Base-by-base conservation (phyloP, 1,140 invertebrate genomes). In the Pseudomyrmex gracilis region DNA sequence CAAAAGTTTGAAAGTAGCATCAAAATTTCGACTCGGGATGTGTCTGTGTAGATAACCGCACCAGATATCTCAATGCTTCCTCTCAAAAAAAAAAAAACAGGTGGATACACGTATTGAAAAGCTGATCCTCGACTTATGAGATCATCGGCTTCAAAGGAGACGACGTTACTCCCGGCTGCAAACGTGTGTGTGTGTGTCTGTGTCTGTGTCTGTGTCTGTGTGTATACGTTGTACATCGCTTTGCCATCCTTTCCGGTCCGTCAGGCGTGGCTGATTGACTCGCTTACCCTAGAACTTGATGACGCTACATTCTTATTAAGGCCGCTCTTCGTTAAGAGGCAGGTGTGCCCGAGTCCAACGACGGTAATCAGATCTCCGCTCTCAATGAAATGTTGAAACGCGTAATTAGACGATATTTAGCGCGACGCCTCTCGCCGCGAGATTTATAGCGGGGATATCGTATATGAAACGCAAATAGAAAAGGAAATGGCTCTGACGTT, bases 141-240 rank as follows among this genome's bases (percentile, higher is more conserved):
- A 74, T 86, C 85, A 80, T 90, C 85, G 89, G 67, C 73, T 89
- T 89, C 61, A 87, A 87, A 85, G 73, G 68, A 64, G 24, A 58
- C 74, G 24, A 73, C 55, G 55, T 64, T 57, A 67, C 58, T 78
- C 34, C 34, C 34, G 73, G 66, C 67, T 66, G 74, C 64, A 34
- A 0, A 34, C 34, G 34, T 4, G 34, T 7, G n/a, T n/a, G 34
- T 7, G 4, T 34, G 34, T 34, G 34, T 7, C 4, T 7, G 34
- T 34, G 7, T 58, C n/a, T n/a, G n/a, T n/a, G 34, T 7, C 34
- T 34, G 34, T 34, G 34, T 7, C 4, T 7, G 34, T 34, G 7
- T 58, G 70, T 24, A 53, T 61, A 55, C 73, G 74, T 73, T 82
- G 85, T 53, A 60, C 4, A 34, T 34, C 60, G 34, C 66, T 76